These are phyloP conservation scores for Teleiodes luculella DNA, from an alignment of 2,888 invertebrate species.

Conservation along the genomic window DNA sequence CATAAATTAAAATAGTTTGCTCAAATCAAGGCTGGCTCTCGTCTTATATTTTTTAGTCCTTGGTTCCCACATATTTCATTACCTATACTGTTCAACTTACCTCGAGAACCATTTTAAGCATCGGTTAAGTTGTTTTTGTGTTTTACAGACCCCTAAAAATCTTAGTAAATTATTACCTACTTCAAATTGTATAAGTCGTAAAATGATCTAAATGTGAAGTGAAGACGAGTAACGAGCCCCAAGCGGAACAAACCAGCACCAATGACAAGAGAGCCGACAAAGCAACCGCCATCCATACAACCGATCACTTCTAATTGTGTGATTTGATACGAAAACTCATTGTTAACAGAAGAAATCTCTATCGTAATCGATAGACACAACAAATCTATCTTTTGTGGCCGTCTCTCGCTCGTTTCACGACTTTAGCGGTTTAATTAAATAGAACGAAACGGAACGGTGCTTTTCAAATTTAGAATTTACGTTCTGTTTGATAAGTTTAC, in stretches of 20 bases:
- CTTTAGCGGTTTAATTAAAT: slow-evolving; percentile 49
- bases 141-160: too few species aligned
- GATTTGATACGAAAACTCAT: slow-evolving; percentile 76
- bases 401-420: slow-evolving; percentile 45
- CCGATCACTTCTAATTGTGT: slow-evolving; percentile 76
- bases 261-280: slow-evolving; percentile 70
- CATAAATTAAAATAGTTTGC: too few species aligned
- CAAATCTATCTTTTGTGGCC: slow-evolving; percentile 68
- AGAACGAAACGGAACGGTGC: slow-evolving; percentile 46
- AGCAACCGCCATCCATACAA: slow-evolving; percentile 50
- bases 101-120: too few species aligned
- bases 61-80: too few species aligned
- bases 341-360: slow-evolving; percentile 70
- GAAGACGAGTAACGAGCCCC: slow-evolving; percentile 20
- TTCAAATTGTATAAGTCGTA: not conserved
- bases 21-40: too few species aligned
- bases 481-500: slow-evolving; percentile 28
- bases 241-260: slow-evolving; percentile 41
- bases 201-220: not conserved
- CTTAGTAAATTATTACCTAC: too few species aligned
- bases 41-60: too few species aligned
- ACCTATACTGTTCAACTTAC: too few species aligned
- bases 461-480: slow-evolving; percentile 31
- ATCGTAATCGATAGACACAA: slow-evolving; percentile 63
- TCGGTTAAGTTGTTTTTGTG: too few species aligned